Base-by-base conservation (phyloP, 1,140 invertebrate genomes). In the Drosophila funebris region DNA sequence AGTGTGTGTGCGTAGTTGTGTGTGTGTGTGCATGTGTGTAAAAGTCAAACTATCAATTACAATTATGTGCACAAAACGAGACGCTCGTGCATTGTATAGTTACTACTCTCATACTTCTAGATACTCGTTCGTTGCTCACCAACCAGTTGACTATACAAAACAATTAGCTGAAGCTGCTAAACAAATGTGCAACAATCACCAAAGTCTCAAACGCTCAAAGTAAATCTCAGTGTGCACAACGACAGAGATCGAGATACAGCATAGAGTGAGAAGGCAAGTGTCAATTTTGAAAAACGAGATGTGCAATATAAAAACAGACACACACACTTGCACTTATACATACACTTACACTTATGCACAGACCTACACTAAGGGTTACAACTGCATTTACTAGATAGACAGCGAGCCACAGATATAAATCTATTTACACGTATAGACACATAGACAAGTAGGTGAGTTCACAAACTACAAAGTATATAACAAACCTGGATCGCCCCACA, bases 31-130 rank as follows among this genome's bases (percentile, higher is more conserved):
- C n/a, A 9, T 27, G 16, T 39, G n/a, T 37, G 29, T 48, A 16
- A 72, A 87, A 87, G 82, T 87, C 74, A 87, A 87, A 78, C 83
- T 87, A 85, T 85, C 82, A 85, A 88, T 85, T 88, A 87, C 78
- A 82, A 82, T 82, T 78, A 87, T 87, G 80, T 79, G 79, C 53
- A 79, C 74, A 82, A 73, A 73, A 76, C 69, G 73, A 76, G 70
- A 78, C 57, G 61, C 53, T 71, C 61, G 72, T 72, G 68, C 60
- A 50, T 20, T 22, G 61, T 46, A n/a, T 39, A 79, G 64, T 61
- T 66, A 80, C 64, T 52, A 31, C 43, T 63, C 52, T 46, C 31
- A 9, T 52, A 43, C 60, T 53, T 43, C 20, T 62, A 75, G 57
- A 75, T 46, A 73, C 76, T 60, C 16, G 16, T 39, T 22, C 44